Evolutionary conservation across 2,888 invertebrate genomes (phyloP).

Genomic region (Watsonalla binaria): DNA sequence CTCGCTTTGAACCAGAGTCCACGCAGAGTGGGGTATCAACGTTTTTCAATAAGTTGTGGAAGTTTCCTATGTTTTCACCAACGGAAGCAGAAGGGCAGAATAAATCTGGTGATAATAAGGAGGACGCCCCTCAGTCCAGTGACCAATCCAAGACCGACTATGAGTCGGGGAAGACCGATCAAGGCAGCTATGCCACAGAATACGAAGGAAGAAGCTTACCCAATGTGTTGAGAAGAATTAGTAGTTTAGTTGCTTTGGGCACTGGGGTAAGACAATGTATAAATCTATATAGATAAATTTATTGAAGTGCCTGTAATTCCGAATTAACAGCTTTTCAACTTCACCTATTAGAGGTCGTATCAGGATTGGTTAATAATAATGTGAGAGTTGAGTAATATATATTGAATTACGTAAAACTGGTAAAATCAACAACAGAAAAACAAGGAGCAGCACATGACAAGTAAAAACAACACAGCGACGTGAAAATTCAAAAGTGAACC

Average conservation of each 20-base stretch:
- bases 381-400: no score
- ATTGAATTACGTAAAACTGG: no score
- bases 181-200: slow-evolving; percentile 72
- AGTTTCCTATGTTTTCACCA: slow-evolving; percentile 79
- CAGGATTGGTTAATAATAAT: no score
- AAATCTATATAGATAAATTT: no score
- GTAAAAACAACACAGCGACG: no score
- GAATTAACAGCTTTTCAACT: slow-evolving; percentile 5
- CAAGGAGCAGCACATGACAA: no score
- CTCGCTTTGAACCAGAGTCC: slow-evolving; percentile 85
- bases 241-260: slow-evolving; percentile 90
- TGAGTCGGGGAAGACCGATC: slow-evolving; percentile 51
- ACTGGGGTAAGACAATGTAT: slow-evolving; percentile 86
- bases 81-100: slow-evolving; percentile 38
- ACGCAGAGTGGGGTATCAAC: slow-evolving; percentile 85
- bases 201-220: slow-evolving; percentile 88
- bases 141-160: slow-evolving; percentile 37
- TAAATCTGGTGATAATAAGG: slow-evolving; percentile 33
- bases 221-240: slow-evolving; percentile 91
- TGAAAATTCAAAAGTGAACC: no score
- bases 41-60: slow-evolving; percentile 86
- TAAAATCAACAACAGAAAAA: no score
- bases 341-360: no score
- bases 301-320: no score
- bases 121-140: slow-evolving; percentile 26